phyloP scores from a whole-genome alignment of 2,888 invertebrate species.

The Thysanoteuthis rhombus region DNA sequence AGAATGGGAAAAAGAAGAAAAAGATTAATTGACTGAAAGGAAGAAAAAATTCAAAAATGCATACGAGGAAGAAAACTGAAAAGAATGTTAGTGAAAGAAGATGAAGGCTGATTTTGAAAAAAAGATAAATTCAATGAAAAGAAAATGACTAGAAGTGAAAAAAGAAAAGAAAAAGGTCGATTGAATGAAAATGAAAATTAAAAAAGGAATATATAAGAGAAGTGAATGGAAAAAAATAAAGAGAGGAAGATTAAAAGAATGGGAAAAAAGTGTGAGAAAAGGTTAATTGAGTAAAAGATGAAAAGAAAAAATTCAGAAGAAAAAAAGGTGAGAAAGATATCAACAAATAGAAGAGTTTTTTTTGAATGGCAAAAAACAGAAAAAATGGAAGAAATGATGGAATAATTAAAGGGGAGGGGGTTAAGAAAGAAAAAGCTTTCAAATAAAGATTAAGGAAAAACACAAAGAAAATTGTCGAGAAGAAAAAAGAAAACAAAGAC shows the following conservation, averaged over 20 bases:
- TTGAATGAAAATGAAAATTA: background rate
- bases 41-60: background rate
- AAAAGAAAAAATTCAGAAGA: background rate
- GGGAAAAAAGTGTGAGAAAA: background rate
- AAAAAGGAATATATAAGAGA: background rate
- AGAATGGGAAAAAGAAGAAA: background rate
- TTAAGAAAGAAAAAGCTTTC: background rate
- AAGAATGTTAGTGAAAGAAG: no score
- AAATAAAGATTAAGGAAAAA: no score
- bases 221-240: background rate
- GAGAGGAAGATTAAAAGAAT: background rate
- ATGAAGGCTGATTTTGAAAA: no score
- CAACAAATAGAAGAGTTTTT: background rate
- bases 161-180: background rate
- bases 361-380: background rate
- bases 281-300: background rate
- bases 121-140: background rate
- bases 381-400: background rate
- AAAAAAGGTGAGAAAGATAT: background rate
- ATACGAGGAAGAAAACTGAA: background rate
- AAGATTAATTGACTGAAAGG: background rate
- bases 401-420: background rate
- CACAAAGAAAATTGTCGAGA: no score
- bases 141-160: background rate
- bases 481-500: no score